Conservation (phyloP, 2,797 vertebrate species). For the Euphonia xanthogaster region DNA sequence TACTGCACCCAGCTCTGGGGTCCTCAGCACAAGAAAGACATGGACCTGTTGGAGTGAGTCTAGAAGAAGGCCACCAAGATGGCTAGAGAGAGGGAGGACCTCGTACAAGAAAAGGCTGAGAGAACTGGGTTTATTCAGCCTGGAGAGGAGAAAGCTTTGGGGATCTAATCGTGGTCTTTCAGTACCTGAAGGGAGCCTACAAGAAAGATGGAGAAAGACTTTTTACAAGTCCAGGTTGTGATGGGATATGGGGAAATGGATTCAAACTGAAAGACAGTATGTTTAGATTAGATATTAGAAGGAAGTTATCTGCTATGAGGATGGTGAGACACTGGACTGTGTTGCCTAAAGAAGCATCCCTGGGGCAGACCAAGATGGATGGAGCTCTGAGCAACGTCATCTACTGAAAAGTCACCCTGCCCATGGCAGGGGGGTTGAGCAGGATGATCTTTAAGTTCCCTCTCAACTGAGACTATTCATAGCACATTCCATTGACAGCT, state of each 20-base stretch:
- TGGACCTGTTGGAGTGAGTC: neutral
- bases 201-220: neutral
- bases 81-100: neutral
- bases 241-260: neutral
- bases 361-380: neutral
- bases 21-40: neutral
- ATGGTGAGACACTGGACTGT: neutral
- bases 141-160: neutral
- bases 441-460: neutral
- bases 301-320: neutral
- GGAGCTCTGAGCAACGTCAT: neutral
- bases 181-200: neutral
- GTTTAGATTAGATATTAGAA: neutral
- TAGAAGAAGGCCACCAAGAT: neutral
- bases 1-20: neutral
- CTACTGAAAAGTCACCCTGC: neutral
- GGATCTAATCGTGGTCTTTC: neutral
- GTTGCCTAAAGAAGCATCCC: neutral
- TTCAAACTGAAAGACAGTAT: neutral
- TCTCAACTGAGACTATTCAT: neutral
- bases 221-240: neutral
- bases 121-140: neutral
- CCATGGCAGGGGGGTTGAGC: neutral
- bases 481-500: neutral
- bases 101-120: neutral